Percentiles rank a stretch among this genome's conserved stretches.
These are phyloP conservation scores for Pituophis catenifer DNA, from an alignment of 2,113 vertebrate species.

Conservation along the genomic window DNA sequence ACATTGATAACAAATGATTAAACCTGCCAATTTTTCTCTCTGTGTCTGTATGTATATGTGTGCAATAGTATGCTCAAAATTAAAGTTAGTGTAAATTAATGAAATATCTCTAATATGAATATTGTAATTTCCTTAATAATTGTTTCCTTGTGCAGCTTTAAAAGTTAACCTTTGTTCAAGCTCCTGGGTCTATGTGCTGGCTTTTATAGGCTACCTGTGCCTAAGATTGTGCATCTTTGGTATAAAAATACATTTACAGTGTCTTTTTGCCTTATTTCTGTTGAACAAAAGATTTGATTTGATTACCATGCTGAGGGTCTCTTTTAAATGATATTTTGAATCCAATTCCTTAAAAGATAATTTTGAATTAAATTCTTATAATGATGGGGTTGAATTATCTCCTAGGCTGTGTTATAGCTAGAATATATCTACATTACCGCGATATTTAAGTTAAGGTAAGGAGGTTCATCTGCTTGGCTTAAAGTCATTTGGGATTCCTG, in stretches of 20 bases:
- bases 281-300: constrained; percentile 29
- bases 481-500: neutral
- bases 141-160: neutral
- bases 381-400: neutral
- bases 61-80: neutral
- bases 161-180: neutral
- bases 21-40: neutral
- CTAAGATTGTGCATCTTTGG: neutral
- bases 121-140: neutral
- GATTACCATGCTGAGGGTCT: neutral
- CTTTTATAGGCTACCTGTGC: neutral
- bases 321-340: neutral
- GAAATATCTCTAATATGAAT: neutral
- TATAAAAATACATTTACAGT: constrained; percentile 16
- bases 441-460: neutral
- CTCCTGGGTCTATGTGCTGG: neutral
- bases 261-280: constrained; percentile 38
- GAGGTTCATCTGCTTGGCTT: neutral
- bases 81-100: neutral
- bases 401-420: neutral
- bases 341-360: neutral
- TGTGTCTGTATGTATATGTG: neutral
- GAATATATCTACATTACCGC: neutral
- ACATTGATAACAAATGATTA: neutral
- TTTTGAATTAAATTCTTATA: neutral